Evolutionary conservation across 2,113 vertebrate genomes (phyloP), one percentile per base, ranked within the genome.

Genomic region (Periophthalmus modestus): DNA sequence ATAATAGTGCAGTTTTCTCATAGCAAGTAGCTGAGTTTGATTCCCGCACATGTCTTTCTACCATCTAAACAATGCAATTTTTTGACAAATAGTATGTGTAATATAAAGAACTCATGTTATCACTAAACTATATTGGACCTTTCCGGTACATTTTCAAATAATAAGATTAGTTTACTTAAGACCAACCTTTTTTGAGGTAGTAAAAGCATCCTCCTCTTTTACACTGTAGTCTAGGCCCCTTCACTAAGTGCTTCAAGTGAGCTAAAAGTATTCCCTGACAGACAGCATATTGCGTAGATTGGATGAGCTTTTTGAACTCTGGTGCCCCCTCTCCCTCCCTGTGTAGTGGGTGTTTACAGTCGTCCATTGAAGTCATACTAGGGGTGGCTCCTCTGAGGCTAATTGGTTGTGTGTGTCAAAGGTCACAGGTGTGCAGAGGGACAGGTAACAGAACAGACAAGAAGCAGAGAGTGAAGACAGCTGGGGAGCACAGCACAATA

Each of bases 351-450:
- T 74, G 66, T 81, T 84, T 77, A 72, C n/a, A 57, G 54, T 23
- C 23, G 54, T 23, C 7, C 39, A 43, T 10, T 43, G n/a, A 12
- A 23, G 48, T 16, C 48, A 16, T 50, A 16, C 48, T 50, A 4
- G 14, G 70, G 70, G 73, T 71, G 48, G 43, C 19, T 70, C 54
- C 78, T 0, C 47, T 66, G 67, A 48, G 69, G 67, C 73, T 83
- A 87, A 89, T 88, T 89, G 86, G 69, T 68, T 80, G 73, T 70
- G 71, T 73, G 72, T 80, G 84, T 78, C 54, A 54, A 28, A 59
- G 79, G 83, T 79, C 85, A 75, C 80, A 79, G 84, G 81, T 86
- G 87, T 59, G 80, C 69, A 47, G 67, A 79, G 73, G 74, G 82
- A 74, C 80, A 79, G 82, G 79, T 83, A 68, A 19, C 18, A 16